Percentiles rank a stretch among this genome's conserved stretches.
phyloP scores from a whole-genome alignment of 2,888 invertebrate genomes.

The Nymphalis polychloros region DNA sequence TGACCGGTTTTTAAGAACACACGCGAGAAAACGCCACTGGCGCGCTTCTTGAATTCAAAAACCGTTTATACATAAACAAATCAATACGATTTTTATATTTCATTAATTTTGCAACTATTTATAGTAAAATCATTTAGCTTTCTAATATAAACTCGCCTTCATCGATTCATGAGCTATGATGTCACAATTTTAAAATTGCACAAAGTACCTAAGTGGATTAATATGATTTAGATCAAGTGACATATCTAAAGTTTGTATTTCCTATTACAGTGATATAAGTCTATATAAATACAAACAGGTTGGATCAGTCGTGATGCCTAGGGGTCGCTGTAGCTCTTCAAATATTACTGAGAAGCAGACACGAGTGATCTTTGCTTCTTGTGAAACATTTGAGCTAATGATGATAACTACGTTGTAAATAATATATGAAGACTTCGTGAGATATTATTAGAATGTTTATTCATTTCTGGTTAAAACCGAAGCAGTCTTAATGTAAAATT shows the following conservation, averaged over 20 bases:
- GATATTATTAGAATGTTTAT: slow-evolving; percentile 3
- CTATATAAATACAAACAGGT: slow-evolving; percentile 14
- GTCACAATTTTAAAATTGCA: too few relatives aligned
- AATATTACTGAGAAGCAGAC: slow-evolving; percentile 25
- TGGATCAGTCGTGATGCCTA: slow-evolving; percentile 30
- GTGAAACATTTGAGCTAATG: slow-evolving; percentile 31
- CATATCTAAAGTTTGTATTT: too few relatives aligned
- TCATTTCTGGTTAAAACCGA: neutral
- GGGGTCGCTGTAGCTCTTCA: slow-evolving; percentile 24
- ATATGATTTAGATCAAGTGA: too few relatives aligned
- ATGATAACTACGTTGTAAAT: slow-evolving; percentile 13
- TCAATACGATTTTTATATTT: slow-evolving; percentile 1
- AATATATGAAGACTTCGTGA: slow-evolving; percentile 9
- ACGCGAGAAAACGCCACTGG: slow-evolving; percentile 39
- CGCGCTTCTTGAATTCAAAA: slow-evolving; percentile 24
- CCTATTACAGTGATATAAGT: too few relatives aligned
- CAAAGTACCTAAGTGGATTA: too few relatives aligned
- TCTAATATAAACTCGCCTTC: too few relatives aligned
- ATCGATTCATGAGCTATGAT: too few relatives aligned
- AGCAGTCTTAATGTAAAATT: neutral
- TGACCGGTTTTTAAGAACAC: slow-evolving; percentile 42
- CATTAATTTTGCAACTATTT: too few relatives aligned
- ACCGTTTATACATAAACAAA: slow-evolving; percentile 16
- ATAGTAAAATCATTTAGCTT: too few relatives aligned
- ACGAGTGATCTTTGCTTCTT: slow-evolving; percentile 21